These are phyloP conservation scores for Embiotoca jacksoni DNA, from an alignment of 2,113 vertebrate genomes.

Conservation along the genomic window DNA sequence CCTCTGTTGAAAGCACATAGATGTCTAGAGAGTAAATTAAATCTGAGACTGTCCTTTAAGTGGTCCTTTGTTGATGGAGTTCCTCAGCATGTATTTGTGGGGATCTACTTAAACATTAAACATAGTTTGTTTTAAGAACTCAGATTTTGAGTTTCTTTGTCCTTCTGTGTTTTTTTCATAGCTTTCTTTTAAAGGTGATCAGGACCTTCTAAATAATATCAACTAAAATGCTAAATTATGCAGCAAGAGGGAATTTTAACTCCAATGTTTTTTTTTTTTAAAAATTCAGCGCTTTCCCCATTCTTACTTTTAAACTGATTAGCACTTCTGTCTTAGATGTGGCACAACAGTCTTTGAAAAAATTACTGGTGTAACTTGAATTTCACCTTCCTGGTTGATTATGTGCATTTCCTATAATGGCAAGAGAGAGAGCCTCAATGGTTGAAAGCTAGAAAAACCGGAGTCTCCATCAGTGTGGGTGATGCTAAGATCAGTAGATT, in stretches of 20 bases:
- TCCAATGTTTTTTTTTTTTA: slow-evolving; percentile 4
- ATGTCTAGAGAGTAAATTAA: slow-evolving; percentile 23
- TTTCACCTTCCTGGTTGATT: slow-evolving; percentile 3
- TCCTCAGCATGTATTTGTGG: neutral
- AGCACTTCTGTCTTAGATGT: slow-evolving; percentile 8
- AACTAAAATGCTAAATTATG: slow-evolving; percentile 22
- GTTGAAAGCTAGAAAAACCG: slow-evolving; percentile 24
- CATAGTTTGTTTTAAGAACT: neutral
- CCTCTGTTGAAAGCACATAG: slow-evolving; percentile 27
- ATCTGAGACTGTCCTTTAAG: slow-evolving; percentile 1
- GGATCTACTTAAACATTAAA: neutral
- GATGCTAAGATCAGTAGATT: slow-evolving; percentile 55
- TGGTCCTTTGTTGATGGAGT: neutral
- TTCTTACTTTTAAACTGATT: slow-evolving; percentile 20
- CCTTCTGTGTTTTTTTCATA: neutral
- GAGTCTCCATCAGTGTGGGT: slow-evolving; percentile 32
- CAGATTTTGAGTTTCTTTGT: neutral
- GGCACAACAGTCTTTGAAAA: slow-evolving; percentile 23
- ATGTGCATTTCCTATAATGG: slow-evolving; percentile 9
- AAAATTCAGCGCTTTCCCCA: slow-evolving; percentile 35
- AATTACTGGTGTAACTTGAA: slow-evolving; percentile 14
- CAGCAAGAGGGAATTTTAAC: slow-evolving; percentile 13
- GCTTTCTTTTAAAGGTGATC: neutral
- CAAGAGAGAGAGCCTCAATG: slow-evolving; percentile 27
- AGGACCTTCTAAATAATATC: neutral